Evolutionary conservation across 2,113 vertebrate genomes (phyloP), one percentile per base, ranked within the genome.

Genomic region (Microcebus ravelobensis): DNA sequence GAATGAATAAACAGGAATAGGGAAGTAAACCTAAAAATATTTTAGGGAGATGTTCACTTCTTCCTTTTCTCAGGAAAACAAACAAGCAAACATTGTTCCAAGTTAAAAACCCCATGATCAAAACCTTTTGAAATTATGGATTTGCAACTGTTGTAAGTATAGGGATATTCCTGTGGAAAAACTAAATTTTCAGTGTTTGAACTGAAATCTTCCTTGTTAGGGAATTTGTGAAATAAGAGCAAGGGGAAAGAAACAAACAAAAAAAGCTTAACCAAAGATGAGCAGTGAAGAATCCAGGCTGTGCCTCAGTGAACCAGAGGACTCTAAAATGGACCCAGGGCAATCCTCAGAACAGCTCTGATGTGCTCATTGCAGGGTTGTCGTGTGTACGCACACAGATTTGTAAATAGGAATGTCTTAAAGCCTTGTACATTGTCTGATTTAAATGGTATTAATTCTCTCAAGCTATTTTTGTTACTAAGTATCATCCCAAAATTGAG

Each of bases 401-500:
- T 36, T 93, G 42, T 74, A n/a, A 89, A 93, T 17, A 63, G 55
- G 45, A 70, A 68, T 39, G 87, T 50, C 81, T 65, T 34, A 52
- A 91, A 88, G 29, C 85, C n/a, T 52, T 83, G 52, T 93, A 20
- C 17, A 25, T 79, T 77, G 59, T 83, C 87, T 90, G 84, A 96
- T 67, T 86, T 97, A 93, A 94, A 36, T 94, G 45, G n/a, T 67
- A 74, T 86, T 91, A 68, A 84, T 92, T 91, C 95, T 83, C 84
- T 93, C 55, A 95, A 87, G 48, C 79, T 90, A 76, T 96, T 96
- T 97, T 97, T 96, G 39, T 94, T 96, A 97, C 73, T 87, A 73
- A 96, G 68, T 83, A 87, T 91, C 97, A 77, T 95, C 42, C 77
- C 96, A 82, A 96, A 88, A 73, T 81, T 39, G 25, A 90, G 9